These are phyloP conservation scores for Myiothlypis chrysogaster DNA, from an alignment of 2,797 vertebrate species.

Conservation along the genomic window DNA sequence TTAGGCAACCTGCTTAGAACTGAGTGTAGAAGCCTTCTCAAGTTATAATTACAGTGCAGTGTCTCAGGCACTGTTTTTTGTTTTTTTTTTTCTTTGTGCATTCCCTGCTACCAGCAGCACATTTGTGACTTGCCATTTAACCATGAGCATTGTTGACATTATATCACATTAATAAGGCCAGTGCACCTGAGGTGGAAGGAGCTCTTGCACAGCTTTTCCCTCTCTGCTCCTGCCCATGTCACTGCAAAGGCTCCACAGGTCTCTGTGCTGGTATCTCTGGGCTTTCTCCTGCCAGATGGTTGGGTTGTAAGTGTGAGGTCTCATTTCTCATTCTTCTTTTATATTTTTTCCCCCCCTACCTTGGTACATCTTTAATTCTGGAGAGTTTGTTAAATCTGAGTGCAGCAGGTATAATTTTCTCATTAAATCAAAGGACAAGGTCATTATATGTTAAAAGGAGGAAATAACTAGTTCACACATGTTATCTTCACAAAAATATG, in stretches of 20 bases:
- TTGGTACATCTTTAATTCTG: conserved; percentile 45
- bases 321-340: neutral
- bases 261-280: neutral
- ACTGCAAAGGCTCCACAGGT: neutral
- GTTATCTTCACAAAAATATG: conserved; percentile 57
- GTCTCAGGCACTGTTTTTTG: neutral
- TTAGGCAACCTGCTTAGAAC: neutral
- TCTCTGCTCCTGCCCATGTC: neutral
- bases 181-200: neutral
- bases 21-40: neutral
- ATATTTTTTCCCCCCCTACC: neutral
- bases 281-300: conserved; percentile 45
- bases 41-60: neutral
- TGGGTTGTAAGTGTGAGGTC: conserved; percentile 6
- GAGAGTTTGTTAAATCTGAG: conserved; percentile 66
- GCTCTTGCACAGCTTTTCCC: neutral
- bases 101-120: neutral
- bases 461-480: conserved; percentile 62
- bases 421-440: conserved; percentile 72
- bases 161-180: neutral
- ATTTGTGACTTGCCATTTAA: neutral
- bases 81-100: neutral
- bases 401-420: conserved; percentile 71
- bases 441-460: conserved; percentile 64
- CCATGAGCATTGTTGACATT: neutral